Evolutionary conservation across 2,113 vertebrate genomes (phyloP), one percentile per base, ranked within the genome.

Genomic region (Vanacampus margaritifer): DNA sequence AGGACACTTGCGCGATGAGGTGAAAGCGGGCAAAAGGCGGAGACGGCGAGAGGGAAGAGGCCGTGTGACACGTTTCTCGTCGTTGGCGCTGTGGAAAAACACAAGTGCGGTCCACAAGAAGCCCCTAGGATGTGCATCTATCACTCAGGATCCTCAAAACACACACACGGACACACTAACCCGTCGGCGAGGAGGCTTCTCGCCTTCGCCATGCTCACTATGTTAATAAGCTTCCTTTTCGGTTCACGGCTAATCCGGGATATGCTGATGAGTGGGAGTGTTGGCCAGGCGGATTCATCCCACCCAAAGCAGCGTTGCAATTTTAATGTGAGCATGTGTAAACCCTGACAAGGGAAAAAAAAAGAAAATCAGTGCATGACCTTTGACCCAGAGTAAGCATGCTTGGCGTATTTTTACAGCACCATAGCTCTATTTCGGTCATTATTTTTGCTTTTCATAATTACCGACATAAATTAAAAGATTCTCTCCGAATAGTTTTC

Each of bases 151-250:
- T 80, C 73, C 71, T 50, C 73, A 79, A 64, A 75, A 73, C 66
- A 76, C 14, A 60, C 26, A n/a, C 59, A 37, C 56, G 14, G 24
- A 58, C 59, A 61, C 3, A 11, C 21, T 9, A 36, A 61, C 62
- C 88, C 79, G 26, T 24, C 76, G 86, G 85, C 86, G 88, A 89
- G 82, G 86, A 84, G 82, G 84, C 64, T 61, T 68, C 76, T 76
- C 64, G 67, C n/a, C 48, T 23, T 23, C 9, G 19, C 48, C 72
- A 83, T 36, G 68, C 74, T 75, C 63, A 58, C 79, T 76, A 86
- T 87, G 79, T 73, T 82, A 87, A 88, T 87, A 56, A 68, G 67
- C 59, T 67, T 78, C 66, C 24, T 68, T 48, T 32, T 54, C 23
- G 28, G 83, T 75, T 73, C 50, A 24, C 59, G 24, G 37, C 81